Evolutionary conservation across 2,797 vertebrate genomes (phyloP).

Genomic region (Hozukius guyotensis): DNA sequence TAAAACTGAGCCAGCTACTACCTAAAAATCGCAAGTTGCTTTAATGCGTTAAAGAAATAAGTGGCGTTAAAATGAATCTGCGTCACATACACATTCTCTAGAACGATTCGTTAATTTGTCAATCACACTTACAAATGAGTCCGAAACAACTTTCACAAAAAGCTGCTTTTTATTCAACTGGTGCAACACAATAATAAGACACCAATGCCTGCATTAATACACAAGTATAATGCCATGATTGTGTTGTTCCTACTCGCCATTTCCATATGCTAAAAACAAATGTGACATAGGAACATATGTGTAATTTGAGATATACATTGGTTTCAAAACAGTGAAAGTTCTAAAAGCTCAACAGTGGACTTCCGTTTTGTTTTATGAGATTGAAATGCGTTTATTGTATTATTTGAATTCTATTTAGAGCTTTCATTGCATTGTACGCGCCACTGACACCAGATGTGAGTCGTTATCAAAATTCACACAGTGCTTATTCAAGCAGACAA

Average conservation of each 20-base stretch:
- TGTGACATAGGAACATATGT: slow-evolving; percentile 31
- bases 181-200: slow-evolving; percentile 70
- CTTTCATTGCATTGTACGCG: slow-evolving; percentile 60
- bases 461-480: slow-evolving; percentile 63
- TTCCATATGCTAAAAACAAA: slow-evolving; percentile 43
- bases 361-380: slow-evolving; percentile 38
- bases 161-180: slow-evolving; percentile 75
- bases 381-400: slow-evolving; percentile 55
- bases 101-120: not conserved
- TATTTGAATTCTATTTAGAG: slow-evolving; percentile 41
- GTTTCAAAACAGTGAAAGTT: slow-evolving; percentile 47
- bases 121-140: slow-evolving; percentile 12
- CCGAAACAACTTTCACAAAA: slow-evolving; percentile 60
- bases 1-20: too few species aligned
- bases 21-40: too few species aligned
- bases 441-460: slow-evolving; percentile 48
- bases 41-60: too few species aligned
- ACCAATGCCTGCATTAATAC: slow-evolving; percentile 67
- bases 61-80: too few species aligned
- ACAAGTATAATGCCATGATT: slow-evolving; percentile 62
- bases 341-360: slow-evolving; percentile 38
- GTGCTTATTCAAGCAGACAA: slow-evolving; percentile 70
- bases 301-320: slow-evolving; percentile 36
- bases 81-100: not conserved
- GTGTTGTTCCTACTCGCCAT: slow-evolving; percentile 40